Evolutionary conservation across 2,113 vertebrate genomes (phyloP).

Genomic region (Platysternon megacephalum): DNA sequence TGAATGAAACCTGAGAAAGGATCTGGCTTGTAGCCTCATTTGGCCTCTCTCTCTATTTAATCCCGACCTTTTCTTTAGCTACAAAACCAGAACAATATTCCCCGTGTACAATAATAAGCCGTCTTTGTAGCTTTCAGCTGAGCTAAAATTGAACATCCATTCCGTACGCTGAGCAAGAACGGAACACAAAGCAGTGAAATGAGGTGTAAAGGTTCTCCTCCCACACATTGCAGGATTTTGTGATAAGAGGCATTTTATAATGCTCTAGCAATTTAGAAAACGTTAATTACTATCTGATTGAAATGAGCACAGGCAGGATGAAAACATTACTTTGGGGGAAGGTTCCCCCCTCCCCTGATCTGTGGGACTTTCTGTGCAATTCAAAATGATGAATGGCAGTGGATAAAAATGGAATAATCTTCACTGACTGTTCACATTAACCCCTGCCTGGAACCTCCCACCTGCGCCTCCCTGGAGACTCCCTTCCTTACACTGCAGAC

Average conservation of each 20-base stretch:
- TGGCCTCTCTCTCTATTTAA: background rate
- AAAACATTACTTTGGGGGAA: conserved; percentile 24
- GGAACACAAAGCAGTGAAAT: conserved; percentile 33
- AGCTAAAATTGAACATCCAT: conserved; percentile 50
- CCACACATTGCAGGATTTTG: conserved; percentile 22
- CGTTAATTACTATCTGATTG: conserved; percentile 55
- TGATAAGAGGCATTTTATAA: conserved; percentile 32
- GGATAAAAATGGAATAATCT: conserved; percentile 25
- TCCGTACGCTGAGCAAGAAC: background rate
- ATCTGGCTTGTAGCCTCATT: background rate
- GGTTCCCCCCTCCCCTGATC: background rate
- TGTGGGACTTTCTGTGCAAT: background rate
- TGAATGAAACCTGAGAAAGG: background rate
- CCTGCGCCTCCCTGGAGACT: background rate
- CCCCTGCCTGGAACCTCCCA: background rate
- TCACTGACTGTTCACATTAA: background rate
- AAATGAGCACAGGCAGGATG: conserved; percentile 28
- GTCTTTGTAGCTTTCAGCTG: conserved; percentile 21
- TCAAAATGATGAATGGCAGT: conserved; percentile 16
- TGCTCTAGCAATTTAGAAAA: conserved; percentile 39
- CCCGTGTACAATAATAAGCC: background rate
- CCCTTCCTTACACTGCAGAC: background rate
- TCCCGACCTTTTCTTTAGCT: background rate
- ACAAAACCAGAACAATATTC: conserved; percentile 44
- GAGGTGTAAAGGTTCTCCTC: conserved; percentile 46